A percentile compares a stretch with the other conserved stretches of the same genome.
These are phyloP conservation scores for Athetis lepigone DNA, from an alignment of 2,888 invertebrate species.

Conservation along the genomic window DNA sequence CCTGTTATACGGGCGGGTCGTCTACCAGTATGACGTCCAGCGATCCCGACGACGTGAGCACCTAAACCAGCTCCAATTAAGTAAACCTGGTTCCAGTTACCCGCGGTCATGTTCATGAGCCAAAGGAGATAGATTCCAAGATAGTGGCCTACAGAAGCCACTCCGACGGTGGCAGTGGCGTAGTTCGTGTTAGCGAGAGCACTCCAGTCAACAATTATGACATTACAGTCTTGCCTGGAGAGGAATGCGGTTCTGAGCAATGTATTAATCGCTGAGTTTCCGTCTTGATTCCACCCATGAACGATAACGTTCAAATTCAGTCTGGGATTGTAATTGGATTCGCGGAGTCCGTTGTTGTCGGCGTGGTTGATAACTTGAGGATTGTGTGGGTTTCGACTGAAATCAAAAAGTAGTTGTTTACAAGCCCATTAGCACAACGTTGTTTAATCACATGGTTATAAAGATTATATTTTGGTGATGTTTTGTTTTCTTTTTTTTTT, in stretches of 20 bases:
- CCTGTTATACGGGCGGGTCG: slow-evolving; percentile 74
- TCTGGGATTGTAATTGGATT: slow-evolving; percentile 70
- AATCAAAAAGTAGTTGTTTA: neutral
- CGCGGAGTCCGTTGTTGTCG: slow-evolving; percentile 71
- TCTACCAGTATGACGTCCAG: slow-evolving; percentile 72
- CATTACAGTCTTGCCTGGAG: slow-evolving; percentile 71
- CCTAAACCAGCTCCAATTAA: slow-evolving; percentile 86
- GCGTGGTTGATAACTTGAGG: slow-evolving; percentile 73
- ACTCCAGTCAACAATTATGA: slow-evolving; percentile 79
- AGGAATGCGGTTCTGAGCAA: slow-evolving; percentile 73
- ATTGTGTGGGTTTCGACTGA: slow-evolving; percentile 70
- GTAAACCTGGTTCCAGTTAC: slow-evolving; percentile 81
- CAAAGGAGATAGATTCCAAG: slow-evolving; percentile 78
- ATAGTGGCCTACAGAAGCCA: slow-evolving; percentile 72
- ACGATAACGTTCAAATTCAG: slow-evolving; percentile 73
- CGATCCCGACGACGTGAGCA: slow-evolving; percentile 82
- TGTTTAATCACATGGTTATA: too few species aligned
- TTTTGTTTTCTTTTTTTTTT: too few species aligned
- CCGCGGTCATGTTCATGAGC: slow-evolving; percentile 78
- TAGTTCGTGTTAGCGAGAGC: slow-evolving; percentile 67
- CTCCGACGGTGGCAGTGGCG: slow-evolving; percentile 65
- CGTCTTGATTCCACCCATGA: slow-evolving; percentile 79
- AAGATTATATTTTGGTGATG: too few species aligned
- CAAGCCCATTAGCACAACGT: too few species aligned
- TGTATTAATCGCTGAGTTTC: slow-evolving; percentile 71